Conservation (phyloP, 2,113 vertebrate species). For the Oreochromis niloticus region DNA sequence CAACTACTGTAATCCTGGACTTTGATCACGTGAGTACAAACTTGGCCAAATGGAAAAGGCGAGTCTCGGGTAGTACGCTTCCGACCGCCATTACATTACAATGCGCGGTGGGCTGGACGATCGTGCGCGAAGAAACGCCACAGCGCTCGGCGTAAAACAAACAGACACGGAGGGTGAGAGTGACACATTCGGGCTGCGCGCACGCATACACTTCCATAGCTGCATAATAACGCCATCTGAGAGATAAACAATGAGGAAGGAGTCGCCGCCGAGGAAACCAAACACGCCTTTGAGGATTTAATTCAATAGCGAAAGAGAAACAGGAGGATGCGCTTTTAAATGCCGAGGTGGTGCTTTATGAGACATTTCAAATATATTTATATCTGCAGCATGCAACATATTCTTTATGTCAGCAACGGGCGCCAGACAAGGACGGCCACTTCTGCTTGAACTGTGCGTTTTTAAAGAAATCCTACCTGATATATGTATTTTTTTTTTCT, state of each 20-base stretch:
- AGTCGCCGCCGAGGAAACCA: constrained; percentile 7
- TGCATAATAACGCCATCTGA: constrained; percentile 35
- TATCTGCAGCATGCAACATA: constrained; percentile 19
- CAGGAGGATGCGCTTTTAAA: constrained; percentile 5
- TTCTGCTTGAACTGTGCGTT: constrained; percentile 4
- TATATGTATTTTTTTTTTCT: constrained; percentile 10
- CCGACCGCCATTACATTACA: constrained; percentile 77
- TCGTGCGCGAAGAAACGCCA: constrained; percentile 37
- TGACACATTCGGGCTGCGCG: constrained; percentile 51
- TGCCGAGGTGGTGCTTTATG: not conserved
- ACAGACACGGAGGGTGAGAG: constrained; percentile 44
- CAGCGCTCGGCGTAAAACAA: constrained; percentile 49
- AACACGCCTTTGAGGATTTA: constrained; percentile 22
- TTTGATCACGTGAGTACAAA: constrained; percentile 70
- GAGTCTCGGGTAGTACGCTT: constrained; percentile 62
- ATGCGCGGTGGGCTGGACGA: constrained; percentile 65
- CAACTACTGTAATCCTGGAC: constrained; percentile 62
- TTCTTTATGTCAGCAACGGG: constrained; percentile 38
- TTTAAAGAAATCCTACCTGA: not conserved
- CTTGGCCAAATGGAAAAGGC: constrained; percentile 71
- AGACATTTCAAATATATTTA: not conserved
- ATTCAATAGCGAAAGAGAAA: constrained; percentile 18
- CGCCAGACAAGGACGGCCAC: constrained; percentile 53
- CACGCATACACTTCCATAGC: constrained; percentile 36
- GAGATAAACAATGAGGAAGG: constrained; percentile 47